Evolutionary conservation across 23 tunicate species (phyloP).

Genomic region (Trididemnum clinides): DNA sequence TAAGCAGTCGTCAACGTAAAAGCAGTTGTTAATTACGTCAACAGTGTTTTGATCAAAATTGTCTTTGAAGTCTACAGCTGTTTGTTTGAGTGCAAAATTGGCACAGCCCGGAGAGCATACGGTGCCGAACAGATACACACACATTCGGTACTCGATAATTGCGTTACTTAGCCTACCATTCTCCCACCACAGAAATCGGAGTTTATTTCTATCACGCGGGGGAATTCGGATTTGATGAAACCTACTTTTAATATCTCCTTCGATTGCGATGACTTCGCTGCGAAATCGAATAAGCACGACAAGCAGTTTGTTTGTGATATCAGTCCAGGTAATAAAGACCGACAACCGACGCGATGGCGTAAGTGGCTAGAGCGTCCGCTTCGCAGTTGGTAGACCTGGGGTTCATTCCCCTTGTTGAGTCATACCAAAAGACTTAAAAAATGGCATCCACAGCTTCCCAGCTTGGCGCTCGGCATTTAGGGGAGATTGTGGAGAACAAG

Average conservation of each 20-base stretch:
- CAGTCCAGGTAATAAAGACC: no score
- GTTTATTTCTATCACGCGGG: not conserved
- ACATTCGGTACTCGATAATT: not conserved
- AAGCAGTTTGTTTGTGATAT: conserved; percentile 13
- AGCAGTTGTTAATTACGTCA: not conserved
- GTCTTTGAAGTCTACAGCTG: not conserved
- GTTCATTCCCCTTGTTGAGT: no score
- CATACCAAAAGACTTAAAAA: no score
- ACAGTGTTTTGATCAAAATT: not conserved
- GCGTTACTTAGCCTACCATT: not conserved
- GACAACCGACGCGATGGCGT: no score
- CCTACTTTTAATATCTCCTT: conserved; percentile 5
- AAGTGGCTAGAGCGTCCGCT: no score
- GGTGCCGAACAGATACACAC: conserved; percentile 26
- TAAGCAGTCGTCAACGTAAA: conserved; percentile 42
- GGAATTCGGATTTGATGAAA: conserved; percentile 5
- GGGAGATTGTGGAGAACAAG: no score
- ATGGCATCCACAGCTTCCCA: no score
- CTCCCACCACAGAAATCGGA: conserved; percentile 29
- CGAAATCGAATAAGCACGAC: conserved; percentile 9
- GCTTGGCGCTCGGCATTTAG: no score
- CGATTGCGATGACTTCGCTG: not conserved
- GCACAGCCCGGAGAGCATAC: conserved; percentile 11
- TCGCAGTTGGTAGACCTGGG: no score
- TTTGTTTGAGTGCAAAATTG: conserved; percentile 16